Conservation (phyloP, 2,888 invertebrate genomes). For the Globia sparganii region DNA sequence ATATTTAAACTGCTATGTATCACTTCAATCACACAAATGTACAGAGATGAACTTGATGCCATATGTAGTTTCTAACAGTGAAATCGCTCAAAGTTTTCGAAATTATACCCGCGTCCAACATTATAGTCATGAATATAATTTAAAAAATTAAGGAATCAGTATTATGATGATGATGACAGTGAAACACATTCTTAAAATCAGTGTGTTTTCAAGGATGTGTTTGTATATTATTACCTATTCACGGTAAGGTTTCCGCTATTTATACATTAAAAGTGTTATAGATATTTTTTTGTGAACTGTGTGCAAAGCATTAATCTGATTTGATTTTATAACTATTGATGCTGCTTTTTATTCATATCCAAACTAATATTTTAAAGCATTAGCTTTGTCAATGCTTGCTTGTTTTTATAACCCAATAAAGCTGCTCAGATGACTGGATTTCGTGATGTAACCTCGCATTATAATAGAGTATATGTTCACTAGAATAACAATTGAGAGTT, state of each 20-base stretch:
- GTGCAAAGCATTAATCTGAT: neutral
- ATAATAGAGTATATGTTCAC: too few species aligned
- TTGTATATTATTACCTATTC: neutral
- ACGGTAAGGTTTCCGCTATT: neutral
- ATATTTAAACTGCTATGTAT: neutral
- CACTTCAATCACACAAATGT: neutral
- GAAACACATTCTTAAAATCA: too few species aligned
- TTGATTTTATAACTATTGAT: neutral
- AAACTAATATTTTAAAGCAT: neutral
- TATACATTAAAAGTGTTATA: too few species aligned
- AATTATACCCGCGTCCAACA: too few species aligned
- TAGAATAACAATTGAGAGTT: neutral
- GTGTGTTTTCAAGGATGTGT: neutral
- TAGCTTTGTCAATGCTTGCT: neutral
- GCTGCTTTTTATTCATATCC: neutral
- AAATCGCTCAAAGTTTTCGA: too few species aligned
- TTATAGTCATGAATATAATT: too few species aligned
- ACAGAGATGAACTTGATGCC: neutral
- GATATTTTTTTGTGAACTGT: neutral
- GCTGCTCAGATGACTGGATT: neutral
- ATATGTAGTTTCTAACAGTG: neutral
- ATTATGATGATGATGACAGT: too few species aligned
- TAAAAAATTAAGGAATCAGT: too few species aligned
- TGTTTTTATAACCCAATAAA: neutral
- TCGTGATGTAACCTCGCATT: neutral